A percentile compares a stretch with the other conserved stretches of the same genome.
Conservation (phyloP, 2,797 vertebrate species). For the Channallabes apus region DNA sequence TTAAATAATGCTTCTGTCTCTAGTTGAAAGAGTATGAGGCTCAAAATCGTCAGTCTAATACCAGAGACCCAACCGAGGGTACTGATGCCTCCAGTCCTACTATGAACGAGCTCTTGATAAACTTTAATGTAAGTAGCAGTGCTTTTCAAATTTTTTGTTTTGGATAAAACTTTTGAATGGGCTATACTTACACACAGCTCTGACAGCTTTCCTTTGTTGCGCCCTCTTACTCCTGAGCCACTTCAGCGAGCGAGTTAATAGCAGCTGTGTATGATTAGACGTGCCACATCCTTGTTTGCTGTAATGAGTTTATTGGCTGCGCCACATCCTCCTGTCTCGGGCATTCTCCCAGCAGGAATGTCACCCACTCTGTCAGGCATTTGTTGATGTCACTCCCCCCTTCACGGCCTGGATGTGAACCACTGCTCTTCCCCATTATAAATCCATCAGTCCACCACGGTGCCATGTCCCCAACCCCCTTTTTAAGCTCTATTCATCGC, state of each 20-base stretch:
- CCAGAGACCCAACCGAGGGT: slow-evolving; percentile 80
- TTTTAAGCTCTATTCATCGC: slow-evolving; percentile 70
- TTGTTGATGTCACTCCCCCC: slow-evolving; percentile 37
- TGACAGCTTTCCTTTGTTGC: background rate
- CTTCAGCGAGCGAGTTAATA: slow-evolving; percentile 29
- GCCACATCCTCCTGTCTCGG: slow-evolving; percentile 44
- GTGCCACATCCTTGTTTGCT: slow-evolving; percentile 48
- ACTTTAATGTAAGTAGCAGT: slow-evolving; percentile 83
- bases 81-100: slow-evolving; percentile 80
- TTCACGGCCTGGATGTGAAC: slow-evolving; percentile 65
- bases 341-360: slow-evolving; percentile 47
- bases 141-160: background rate
- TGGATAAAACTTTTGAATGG: background rate
- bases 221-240: background rate
- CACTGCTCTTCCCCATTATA: slow-evolving; percentile 65
- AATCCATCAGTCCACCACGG: slow-evolving; percentile 51
- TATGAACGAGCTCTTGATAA: slow-evolving; percentile 77
- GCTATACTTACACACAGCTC: background rate
- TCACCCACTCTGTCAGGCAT: slow-evolving; percentile 43
- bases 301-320: slow-evolving; percentile 52
- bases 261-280: slow-evolving; percentile 25
- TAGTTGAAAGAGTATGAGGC: slow-evolving; percentile 97
- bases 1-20: slow-evolving; percentile 29
- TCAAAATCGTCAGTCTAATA: slow-evolving; percentile 83
- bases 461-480: slow-evolving; percentile 61